These are phyloP conservation scores for Heliconius cydno DNA, from an alignment of 2,888 invertebrate species.

Conservation along the genomic window DNA sequence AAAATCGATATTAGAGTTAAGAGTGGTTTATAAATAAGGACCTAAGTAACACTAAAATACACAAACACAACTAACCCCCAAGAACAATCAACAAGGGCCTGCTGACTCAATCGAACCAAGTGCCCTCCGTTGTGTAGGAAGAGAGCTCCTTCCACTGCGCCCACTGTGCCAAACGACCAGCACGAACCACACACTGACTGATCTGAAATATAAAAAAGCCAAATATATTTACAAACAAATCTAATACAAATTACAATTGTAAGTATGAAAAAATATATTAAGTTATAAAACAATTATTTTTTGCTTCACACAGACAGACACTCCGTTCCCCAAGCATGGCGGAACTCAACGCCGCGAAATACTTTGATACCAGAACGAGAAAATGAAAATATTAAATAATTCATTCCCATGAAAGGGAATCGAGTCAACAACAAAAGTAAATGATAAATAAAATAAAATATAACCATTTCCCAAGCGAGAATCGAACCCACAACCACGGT, in stretches of 20 bases:
- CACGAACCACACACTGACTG: conserved; percentile 99
- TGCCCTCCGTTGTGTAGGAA: conserved; percentile 92
- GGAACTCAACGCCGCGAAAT: not conserved
- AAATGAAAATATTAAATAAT: too few relatives aligned
- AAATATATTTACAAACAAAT: too few relatives aligned
- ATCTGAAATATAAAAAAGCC: conserved; percentile 79
- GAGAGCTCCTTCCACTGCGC: conserved; percentile 95
- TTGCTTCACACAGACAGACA: not conserved
- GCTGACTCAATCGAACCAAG: conserved; percentile 93
- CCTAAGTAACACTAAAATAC: not conserved
- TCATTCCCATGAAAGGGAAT: too few relatives aligned
- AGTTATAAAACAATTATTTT: not conserved
- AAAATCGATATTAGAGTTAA: too few relatives aligned
- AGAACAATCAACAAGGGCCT: conserved; percentile 97
- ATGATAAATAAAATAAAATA: not conserved
- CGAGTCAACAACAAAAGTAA: too few relatives aligned
- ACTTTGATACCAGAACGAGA: not conserved
- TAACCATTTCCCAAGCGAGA: not conserved
- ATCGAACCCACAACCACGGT: not conserved
- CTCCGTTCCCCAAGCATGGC: not conserved
- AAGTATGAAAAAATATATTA: too few relatives aligned
- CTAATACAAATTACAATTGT: too few relatives aligned
- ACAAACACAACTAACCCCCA: conserved; percentile 87
- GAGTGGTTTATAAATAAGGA: too few relatives aligned
- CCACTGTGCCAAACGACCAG: conserved; percentile 98